These are phyloP conservation scores for Syrmaticus mikado DNA, from an alignment of 2,113 vertebrate genomes.

Conservation along the genomic window DNA sequence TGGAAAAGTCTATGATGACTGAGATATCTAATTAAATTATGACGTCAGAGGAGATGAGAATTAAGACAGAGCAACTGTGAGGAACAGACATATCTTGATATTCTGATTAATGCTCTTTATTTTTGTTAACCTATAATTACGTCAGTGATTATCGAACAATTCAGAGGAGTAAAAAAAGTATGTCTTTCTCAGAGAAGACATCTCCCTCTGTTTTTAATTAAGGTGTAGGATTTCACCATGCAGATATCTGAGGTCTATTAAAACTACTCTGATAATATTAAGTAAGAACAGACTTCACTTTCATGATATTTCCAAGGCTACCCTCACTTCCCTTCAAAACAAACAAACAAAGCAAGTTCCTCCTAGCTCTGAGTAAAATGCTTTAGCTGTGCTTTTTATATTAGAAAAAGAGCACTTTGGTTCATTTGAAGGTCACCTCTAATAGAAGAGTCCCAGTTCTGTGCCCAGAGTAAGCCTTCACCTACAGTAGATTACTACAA, in stretches of 20 bases:
- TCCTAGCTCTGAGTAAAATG: background rate
- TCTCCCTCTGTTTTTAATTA: background rate
- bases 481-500: background rate
- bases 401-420: background rate
- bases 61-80: conserved; percentile 1
- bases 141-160: conserved; percentile 8
- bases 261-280: conserved; percentile 23
- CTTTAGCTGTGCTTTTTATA: background rate
- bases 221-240: conserved; percentile 41
- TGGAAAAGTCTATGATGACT: conserved; percentile 22
- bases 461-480: background rate
- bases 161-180: background rate
- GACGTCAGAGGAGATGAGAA: conserved; percentile 39
- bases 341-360: conserved; percentile 6
- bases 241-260: conserved; percentile 6
- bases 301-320: conserved; percentile 9
- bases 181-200: conserved; percentile 3
- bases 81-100: conserved; percentile 52
- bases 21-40: conserved; percentile 43
- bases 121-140: conserved; percentile 44
- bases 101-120: conserved; percentile 46
- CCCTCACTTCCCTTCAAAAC: background rate
- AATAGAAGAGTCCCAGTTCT: background rate
- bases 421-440: background rate
- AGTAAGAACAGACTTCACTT: conserved; percentile 19